Conservation (phyloP, 2,797 vertebrate species). For the Anableps anableps region DNA sequence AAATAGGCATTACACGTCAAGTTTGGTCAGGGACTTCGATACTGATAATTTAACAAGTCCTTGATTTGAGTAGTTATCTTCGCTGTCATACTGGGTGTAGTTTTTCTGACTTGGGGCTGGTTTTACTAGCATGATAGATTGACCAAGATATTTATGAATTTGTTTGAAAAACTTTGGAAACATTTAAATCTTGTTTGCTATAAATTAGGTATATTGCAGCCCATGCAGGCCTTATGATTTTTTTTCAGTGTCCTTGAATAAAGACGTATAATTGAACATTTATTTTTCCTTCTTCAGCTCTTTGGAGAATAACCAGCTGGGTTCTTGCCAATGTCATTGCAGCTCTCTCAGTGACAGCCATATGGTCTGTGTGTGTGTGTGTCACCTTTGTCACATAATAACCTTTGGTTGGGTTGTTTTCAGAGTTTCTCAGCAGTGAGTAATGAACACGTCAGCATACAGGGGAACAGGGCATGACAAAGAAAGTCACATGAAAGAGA, state of each 20-base stretch:
- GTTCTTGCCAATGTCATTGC: constrained; percentile 47
- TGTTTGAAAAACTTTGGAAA: not conserved
- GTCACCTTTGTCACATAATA: constrained; percentile 54
- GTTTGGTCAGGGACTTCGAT: not conserved
- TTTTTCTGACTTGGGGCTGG: not conserved
- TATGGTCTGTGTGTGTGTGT: constrained; percentile 61
- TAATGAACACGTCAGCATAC: constrained; percentile 21
- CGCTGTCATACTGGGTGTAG: not conserved
- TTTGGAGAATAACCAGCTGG: constrained; percentile 45
- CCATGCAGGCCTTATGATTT: not conserved
- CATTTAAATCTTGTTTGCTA: not conserved
- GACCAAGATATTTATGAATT: not conserved
- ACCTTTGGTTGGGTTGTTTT: constrained; percentile 54
- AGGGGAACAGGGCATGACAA: constrained; percentile 16
- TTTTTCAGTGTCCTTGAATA: constrained; percentile 1
- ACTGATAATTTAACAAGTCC: not conserved
- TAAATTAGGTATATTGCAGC: not conserved
- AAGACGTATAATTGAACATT: not conserved
- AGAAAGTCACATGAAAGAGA: constrained; percentile 29
- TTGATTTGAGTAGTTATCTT: not conserved
- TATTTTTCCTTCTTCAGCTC: not conserved
- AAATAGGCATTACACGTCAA: not conserved
- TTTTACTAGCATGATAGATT: not conserved
- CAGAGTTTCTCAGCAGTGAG: constrained; percentile 32
- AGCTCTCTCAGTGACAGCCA: constrained; percentile 62